Evolutionary conservation across 2,888 invertebrate species (phyloP), one percentile per base, ranked within the genome.

Genomic region (Hirtodrosophila histrioides): DNA sequence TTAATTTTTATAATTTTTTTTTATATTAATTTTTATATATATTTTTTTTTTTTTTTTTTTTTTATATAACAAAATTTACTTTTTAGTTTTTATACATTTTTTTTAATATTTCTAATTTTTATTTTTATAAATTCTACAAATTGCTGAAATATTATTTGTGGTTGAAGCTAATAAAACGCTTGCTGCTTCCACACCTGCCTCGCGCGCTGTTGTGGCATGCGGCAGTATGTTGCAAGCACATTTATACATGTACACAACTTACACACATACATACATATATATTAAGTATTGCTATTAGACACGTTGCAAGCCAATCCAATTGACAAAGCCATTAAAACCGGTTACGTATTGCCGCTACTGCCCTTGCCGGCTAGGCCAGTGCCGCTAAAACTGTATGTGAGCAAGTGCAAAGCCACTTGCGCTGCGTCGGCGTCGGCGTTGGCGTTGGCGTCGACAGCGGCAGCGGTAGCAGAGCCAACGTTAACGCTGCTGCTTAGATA

Each of bases 401-500:
- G 29, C 69, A 70, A 70, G 64, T 60, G 70, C 63, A 69, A 51
- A 51, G 40, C 27, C 5, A 27, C 1, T 2, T 17, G 17, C 27
- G 27, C 41, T 17, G 39, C 49, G 60, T 24, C 53, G n/a, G 40
- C 40, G 8, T 7, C 36, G 12, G 33, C 49, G 58, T 24, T 45
- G n/a, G 45, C 44, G 9, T 8, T 8, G 7, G 4, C 12, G 27
- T 2, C 23, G 10, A 37, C 37, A 31, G 49, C 43, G 29, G 10
- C 45, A 9, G 9, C 31, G 23, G 2, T 54, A 9, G 7, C 31
- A 17, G 2, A 54, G 8, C 12, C 66, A 39, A 12, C 66, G 27
- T 1, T 49, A 29, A 11, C 50, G 46, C 6, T 37, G 45, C 41
- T 37, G 53, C 55, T 60, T 74, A 77, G 77, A 78, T 78, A 78